A percentile compares a stretch with the other conserved stretches of the same genome.
phyloP scores from a whole-genome alignment of 2,888 invertebrate species.

The Acanthosepion lycidas region DNA sequence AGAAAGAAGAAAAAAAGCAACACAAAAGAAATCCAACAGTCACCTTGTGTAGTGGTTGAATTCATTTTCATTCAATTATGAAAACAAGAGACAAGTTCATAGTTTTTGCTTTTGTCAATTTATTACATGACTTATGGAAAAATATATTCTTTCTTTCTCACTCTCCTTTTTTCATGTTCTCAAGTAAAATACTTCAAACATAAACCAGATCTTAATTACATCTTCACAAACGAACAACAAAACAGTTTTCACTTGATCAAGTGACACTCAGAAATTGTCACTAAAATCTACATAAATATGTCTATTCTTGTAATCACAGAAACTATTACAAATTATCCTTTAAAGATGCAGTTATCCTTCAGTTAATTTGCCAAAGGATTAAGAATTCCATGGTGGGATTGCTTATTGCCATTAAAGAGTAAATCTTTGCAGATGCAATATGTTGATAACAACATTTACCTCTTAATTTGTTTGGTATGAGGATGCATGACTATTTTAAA shows the following conservation, averaged over 20 bases:
- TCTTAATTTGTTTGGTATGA: too few relatives aligned
- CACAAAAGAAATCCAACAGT: too few relatives aligned
- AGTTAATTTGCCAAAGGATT: too few relatives aligned
- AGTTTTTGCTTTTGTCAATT: background rate
- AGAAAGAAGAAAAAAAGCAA: too few relatives aligned
- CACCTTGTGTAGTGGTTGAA: background rate
- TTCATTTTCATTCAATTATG: background rate
- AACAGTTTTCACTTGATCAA: background rate
- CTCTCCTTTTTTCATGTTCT: background rate
- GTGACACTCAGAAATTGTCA: background rate
- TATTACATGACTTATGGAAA: conserved; percentile 2
- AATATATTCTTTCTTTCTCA: background rate
- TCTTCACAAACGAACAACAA: background rate
- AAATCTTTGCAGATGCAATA: too few relatives aligned
- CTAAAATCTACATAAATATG: background rate
- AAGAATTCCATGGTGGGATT: too few relatives aligned
- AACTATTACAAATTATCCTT: background rate
- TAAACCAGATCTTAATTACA: background rate
- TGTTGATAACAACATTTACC: too few relatives aligned
- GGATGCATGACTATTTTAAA: too few relatives aligned
- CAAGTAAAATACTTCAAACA: background rate
- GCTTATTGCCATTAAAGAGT: too few relatives aligned
- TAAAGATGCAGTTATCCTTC: too few relatives aligned
- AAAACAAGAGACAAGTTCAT: background rate
- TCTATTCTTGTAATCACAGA: background rate